A percentile compares a stretch with the other conserved stretches of the same genome.
Evolutionary conservation across 2,888 invertebrate species (phyloP).

Genomic region (Sesia bembeciformis): DNA sequence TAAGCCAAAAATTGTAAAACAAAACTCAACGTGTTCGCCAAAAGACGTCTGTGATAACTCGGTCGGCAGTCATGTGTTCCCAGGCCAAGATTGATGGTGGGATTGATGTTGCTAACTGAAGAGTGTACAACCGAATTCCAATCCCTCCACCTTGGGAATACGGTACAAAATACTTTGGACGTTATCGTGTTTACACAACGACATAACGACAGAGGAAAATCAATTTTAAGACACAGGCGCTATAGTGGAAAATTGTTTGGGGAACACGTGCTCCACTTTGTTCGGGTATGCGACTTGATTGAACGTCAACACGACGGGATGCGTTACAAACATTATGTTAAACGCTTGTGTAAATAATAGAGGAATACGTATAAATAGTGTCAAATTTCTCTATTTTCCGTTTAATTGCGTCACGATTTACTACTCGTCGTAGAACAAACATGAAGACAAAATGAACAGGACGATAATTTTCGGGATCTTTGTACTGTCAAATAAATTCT

Average conservation of each 20-base stretch:
- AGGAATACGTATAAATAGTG: background rate
- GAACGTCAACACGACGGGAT: slow-evolving; percentile 22
- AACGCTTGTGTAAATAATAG: slow-evolving; percentile 27
- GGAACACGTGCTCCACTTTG: slow-evolving; percentile 19
- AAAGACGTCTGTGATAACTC: slow-evolving; percentile 31
- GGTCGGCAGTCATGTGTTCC: slow-evolving; percentile 24
- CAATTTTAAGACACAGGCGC: slow-evolving; percentile 12
- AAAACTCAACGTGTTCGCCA: slow-evolving; percentile 20
- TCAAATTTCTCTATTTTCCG: background rate
- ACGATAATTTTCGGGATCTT: too few species aligned
- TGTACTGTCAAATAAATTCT: too few species aligned
- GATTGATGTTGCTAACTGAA: slow-evolving; percentile 30
- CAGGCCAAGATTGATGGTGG: slow-evolving; percentile 23
- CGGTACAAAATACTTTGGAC: slow-evolving; percentile 12
- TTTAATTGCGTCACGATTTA: background rate
- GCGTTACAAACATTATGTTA: slow-evolving; percentile 21
- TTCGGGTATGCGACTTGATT: slow-evolving; percentile 19
- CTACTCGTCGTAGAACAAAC: too few species aligned
- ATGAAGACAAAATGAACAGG: too few species aligned
- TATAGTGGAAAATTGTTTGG: slow-evolving; percentile 13
- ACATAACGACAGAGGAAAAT: slow-evolving; percentile 15
- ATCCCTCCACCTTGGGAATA: slow-evolving; percentile 13
- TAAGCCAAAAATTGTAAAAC: slow-evolving; percentile 20
- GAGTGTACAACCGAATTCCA: slow-evolving; percentile 15
- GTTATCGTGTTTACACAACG: background rate